Conservation (phyloP, 2,113 vertebrate genomes). For the Charadrius vociferus region DNA sequence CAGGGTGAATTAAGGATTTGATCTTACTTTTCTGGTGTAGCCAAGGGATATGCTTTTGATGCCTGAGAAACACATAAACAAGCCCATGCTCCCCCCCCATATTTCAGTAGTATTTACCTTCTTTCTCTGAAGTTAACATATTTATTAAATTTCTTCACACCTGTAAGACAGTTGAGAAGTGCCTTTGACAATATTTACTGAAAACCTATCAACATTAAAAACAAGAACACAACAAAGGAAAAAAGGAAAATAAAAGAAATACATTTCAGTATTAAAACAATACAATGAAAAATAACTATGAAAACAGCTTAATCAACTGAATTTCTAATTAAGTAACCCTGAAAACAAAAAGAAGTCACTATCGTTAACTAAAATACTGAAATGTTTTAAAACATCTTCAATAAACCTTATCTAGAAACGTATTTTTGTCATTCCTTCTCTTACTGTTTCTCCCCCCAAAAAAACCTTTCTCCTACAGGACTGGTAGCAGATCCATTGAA, state of each 20-base stretch:
- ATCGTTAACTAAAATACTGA: too few relatives aligned
- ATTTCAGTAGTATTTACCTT: background rate
- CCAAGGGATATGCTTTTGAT: background rate
- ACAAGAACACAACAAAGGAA: background rate
- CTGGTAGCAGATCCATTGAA: too few relatives aligned
- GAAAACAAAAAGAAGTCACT: too few relatives aligned
- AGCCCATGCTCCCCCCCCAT: accelerated
- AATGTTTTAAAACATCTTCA: too few relatives aligned
- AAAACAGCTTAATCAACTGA: background rate
- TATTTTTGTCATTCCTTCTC: too few relatives aligned
- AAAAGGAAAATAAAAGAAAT: background rate
- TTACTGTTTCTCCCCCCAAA: too few relatives aligned
- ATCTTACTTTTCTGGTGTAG: background rate
- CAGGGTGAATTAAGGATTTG: background rate
- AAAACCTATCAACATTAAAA: background rate
- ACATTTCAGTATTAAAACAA: background rate
- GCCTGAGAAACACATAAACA: background rate
- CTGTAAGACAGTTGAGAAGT: background rate
- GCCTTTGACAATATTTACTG: background rate
- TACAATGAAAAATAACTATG: background rate
- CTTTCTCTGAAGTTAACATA: background rate
- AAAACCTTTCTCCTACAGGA: too few relatives aligned
- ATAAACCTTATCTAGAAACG: too few relatives aligned
- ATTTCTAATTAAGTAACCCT: background rate
- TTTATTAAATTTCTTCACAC: background rate